phyloP scores from a whole-genome alignment of 35 echinoderm and acorn worm genomes.

The Apostichopus parvimensis region DNA sequence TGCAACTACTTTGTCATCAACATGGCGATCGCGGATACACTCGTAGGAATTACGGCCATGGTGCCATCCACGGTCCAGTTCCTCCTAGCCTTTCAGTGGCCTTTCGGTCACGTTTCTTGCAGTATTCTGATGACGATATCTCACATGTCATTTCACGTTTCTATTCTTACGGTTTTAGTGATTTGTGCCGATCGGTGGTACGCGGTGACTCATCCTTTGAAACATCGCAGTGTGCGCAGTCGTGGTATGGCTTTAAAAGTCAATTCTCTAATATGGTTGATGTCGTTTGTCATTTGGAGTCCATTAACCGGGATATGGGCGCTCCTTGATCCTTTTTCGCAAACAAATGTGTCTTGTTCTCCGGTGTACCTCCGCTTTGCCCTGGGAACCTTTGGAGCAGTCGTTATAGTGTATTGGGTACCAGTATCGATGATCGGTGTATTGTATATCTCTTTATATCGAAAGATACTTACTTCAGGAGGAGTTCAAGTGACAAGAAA shows the following conservation, averaged over 20 bases:
- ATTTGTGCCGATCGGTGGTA: slow-evolving; percentile 14
- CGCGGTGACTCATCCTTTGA: background rate
- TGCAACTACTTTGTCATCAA: slow-evolving; percentile 22
- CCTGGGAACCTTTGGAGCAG: background rate
- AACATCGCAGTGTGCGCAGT: background rate
- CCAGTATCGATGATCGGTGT: background rate
- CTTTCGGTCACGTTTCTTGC: slow-evolving; percentile 3
- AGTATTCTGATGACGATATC: background rate
- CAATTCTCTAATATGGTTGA: background rate
- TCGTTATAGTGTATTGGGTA: background rate
- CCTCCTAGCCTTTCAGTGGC: background rate
- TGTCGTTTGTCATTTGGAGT: background rate
- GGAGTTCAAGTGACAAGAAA: background rate
- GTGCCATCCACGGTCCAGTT: background rate
- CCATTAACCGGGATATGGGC: slow-evolving; percentile 3
- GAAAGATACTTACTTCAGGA: background rate
- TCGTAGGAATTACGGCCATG: slow-evolving; percentile 3
- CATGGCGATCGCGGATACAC: background rate
- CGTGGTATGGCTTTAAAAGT: background rate
- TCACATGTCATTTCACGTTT: slow-evolving; percentile 27
- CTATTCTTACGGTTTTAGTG: slow-evolving; percentile 19
- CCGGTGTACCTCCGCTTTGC: background rate
- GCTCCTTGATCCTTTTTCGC: background rate
- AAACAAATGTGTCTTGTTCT: background rate
- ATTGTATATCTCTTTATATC: background rate